Evolutionary conservation across 2,113 vertebrate genomes (phyloP).

Genomic region (Ameiurus melas): DNA sequence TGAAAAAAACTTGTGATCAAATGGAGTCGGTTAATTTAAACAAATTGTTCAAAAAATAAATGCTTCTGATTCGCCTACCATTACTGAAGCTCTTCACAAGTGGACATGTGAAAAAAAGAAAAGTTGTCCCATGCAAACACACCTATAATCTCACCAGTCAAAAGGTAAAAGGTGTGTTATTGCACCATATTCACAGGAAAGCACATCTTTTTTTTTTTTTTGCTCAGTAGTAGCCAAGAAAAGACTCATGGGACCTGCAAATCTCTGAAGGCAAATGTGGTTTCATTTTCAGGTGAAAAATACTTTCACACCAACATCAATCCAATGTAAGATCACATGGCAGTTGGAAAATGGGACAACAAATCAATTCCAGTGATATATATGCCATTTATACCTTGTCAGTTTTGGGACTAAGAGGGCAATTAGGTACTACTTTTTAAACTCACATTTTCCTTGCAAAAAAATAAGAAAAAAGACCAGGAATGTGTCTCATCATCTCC

Average conservation of each 20-base stretch:
- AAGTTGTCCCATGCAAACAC: neutral
- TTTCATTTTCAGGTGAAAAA: constrained; percentile 50
- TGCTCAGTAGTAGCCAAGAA: neutral
- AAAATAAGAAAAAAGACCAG: constrained; percentile 69
- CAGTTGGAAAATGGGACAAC: constrained; percentile 56
- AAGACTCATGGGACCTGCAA: constrained; percentile 6
- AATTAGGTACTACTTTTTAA: constrained; percentile 64
- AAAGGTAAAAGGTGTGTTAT: neutral
- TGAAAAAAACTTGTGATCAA: neutral
- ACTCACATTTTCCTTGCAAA: constrained; percentile 70
- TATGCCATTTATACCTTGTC: constrained; percentile 57
- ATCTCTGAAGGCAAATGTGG: constrained; percentile 38
- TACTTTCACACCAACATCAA: constrained; percentile 39
- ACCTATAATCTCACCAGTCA: neutral
- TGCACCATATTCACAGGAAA: neutral
- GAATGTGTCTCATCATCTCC: constrained; percentile 57
- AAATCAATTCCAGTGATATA: constrained; percentile 64
- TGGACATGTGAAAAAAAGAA: neutral
- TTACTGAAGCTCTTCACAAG: neutral
- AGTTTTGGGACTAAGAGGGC: constrained; percentile 62
- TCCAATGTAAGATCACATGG: constrained; percentile 52
- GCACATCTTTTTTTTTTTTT: neutral
- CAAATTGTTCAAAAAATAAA: neutral
- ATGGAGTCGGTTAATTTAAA: neutral
- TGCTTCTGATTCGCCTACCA: neutral